Evolutionary conservation across 2,888 invertebrate genomes (phyloP), one percentile per base, ranked within the genome.

Genomic region (Miltochrista miniata): DNA sequence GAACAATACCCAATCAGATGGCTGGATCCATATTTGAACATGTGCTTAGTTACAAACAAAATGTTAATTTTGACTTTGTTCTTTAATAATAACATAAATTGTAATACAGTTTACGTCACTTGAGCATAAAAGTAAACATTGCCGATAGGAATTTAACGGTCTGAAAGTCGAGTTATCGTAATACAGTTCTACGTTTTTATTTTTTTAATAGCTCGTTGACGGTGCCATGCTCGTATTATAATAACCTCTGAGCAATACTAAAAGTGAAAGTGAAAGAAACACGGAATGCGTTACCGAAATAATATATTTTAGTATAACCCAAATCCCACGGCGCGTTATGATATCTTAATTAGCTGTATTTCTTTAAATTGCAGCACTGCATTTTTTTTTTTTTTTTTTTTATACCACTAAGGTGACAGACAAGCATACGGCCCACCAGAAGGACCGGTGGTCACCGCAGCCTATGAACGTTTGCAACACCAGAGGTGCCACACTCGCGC

Each of bases 1-100:
- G 51, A 65, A 70, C 73, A 75, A 73, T 68, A 65, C 64, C 60
- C 68, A 73, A 72, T 61, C 48, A 58, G 29, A 12, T 37, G 30
- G 7, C 1, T 11, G 52, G 64, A 61, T 64, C 69, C 70, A 77
- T 75, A 75, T 79, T 77, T 72, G 71, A 68, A 65, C 63, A 61
- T 54, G 58, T 54, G 53, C 53, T 9, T 65, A 69, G 63, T 57
- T 62, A 52, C 56, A 60, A 50, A 9, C 29, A 15, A 37, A 45
- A 30, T 37, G 12, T 60, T 49, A 60, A 56, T 64, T 54, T 58
- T 54, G 11, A 48, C 45, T 45, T 55, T 59, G 52, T 64, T 59
- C 40, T 41, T 52, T 59, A 24, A 24, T 5, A 54, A 65, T 59
- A 64, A 53, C 42, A 48, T 56, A n/a, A n/a, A 54, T 53, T 61